Evolutionary conservation across 2,888 invertebrate species (phyloP), one percentile per base, ranked within the genome.

Genomic region (Papilio gigon): DNA sequence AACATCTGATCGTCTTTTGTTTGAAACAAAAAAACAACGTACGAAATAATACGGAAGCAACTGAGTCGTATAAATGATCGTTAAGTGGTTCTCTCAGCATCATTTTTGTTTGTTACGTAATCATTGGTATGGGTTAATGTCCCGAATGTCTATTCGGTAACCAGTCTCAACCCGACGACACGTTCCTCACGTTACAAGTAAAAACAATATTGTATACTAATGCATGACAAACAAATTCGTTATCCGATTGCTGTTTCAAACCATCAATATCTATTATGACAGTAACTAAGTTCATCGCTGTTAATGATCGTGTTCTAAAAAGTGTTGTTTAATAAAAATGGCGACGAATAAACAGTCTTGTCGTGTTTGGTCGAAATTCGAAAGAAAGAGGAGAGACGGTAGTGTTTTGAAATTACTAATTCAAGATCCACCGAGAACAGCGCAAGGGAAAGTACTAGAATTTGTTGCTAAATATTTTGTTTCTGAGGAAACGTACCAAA

Each of bases 331-430:
- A 53, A 58, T 33, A 50, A 61, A 69, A 8, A 65, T 65, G 65
- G 60, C 50, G 17, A 33, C 42, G 4, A 60, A 35, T 40, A 14
- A 42, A 12, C 12, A 60, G 12, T 62, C 63, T 0, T 61, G 68
- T 44, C 73, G 71, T 47, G 65, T 73, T 2, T 75, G 73, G 75
- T 59, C 72, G 1, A 71, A 70, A 35, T 75, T 75, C 64, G 64
- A 73, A 42, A 47, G 59, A n/a, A 74, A 68, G 37, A 72, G 40
- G 37, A 60, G 59, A 20, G 71, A 76, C 64, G 73, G 76, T 30
- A 66, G 58, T 61, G 61, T 65, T 4, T 22, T 76, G n/a, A 75
- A 74, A 33, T 64, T 76, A 20, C 68, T 73, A 9, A 73, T 76
- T 44, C 71, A 75, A 70, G 71, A 73, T 37, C 44, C 71, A 12